Conservation (phyloP, 2,888 invertebrate species). For the Lamellibrachia satsuma region DNA sequence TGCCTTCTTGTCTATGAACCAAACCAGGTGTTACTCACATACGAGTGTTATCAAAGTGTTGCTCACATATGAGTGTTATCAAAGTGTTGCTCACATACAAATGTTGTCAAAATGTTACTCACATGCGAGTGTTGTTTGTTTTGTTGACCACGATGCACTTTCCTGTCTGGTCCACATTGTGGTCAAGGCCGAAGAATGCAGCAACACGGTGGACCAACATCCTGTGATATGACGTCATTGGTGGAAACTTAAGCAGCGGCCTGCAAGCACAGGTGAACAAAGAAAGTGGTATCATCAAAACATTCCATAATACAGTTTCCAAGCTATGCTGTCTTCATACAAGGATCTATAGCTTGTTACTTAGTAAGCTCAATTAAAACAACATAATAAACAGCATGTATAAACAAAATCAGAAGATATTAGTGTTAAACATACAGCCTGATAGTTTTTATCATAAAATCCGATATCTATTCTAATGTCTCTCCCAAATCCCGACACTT, state of each 20-base stretch:
- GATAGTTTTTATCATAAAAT: no score
- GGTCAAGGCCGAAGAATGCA: conserved; percentile 91
- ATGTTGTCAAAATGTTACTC: conserved; percentile 67
- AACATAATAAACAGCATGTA: no score
- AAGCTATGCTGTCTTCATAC: not conserved
- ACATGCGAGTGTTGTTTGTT: conserved; percentile 73
- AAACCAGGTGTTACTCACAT: not conserved
- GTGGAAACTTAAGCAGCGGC: conserved; percentile 83
- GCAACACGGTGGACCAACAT: conserved; percentile 96
- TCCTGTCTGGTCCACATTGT: conserved; percentile 87
- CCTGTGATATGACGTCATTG: conserved; percentile 93
- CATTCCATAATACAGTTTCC: not conserved
- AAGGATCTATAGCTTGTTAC: not conserved
- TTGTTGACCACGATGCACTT: conserved; percentile 79
- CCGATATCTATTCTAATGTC: no score
- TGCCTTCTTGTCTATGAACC: not conserved
- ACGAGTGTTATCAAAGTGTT: no score
- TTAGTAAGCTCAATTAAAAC: no score
- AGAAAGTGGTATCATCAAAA: not conserved
- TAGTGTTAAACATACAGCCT: no score
- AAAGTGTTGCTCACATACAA: conserved; percentile 56
- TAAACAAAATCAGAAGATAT: no score
- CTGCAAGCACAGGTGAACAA: not conserved
- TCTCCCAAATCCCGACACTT: no score
- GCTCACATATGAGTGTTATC: not conserved